A percentile compares a stretch with the other conserved stretches of the same genome.
Evolutionary conservation across 30 jellyfish, hydroid and myxozoan genomes (phyloP).

Genomic region (Sanderia malayensis): DNA sequence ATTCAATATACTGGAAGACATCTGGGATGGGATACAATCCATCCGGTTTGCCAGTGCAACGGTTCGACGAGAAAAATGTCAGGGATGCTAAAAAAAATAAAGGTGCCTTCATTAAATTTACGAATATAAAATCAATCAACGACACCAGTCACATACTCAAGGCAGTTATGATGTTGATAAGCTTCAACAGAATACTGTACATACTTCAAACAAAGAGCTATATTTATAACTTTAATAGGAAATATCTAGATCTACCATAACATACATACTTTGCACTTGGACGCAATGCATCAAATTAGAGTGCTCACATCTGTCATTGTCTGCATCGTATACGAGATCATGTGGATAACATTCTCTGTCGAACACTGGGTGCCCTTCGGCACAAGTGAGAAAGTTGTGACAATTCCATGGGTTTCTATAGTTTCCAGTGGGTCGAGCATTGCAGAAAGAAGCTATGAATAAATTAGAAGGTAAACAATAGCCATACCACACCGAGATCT

Average conservation of each 20-base stretch:
- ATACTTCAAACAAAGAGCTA: too few species aligned
- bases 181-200: too few species aligned
- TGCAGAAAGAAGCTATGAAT: background rate
- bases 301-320: slow-evolving; percentile 8
- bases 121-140: too few species aligned
- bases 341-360: background rate
- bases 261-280: background rate
- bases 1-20: slow-evolving; percentile 58
- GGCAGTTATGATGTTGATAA: too few species aligned
- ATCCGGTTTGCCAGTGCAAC: slow-evolving; percentile 58
- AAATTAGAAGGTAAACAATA: too few species aligned
- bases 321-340: slow-evolving; percentile 9
- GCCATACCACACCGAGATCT: too few species aligned
- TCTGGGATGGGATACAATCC: slow-evolving; percentile 51
- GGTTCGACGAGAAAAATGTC: slow-evolving; percentile 15
- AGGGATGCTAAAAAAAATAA: too few species aligned
- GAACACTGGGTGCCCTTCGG: background rate
- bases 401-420: slow-evolving; percentile 14
- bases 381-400: slow-evolving; percentile 8
- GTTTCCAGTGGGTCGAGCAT: slow-evolving; percentile 15
- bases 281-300: background rate
- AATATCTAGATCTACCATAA: too few species aligned
- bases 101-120: too few species aligned
- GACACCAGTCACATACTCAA: too few species aligned
- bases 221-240: too few species aligned